Evolutionary conservation across 2,888 invertebrate genomes (phyloP), one percentile per base, ranked within the genome.

Genomic region (Steromphala cineraria): DNA sequence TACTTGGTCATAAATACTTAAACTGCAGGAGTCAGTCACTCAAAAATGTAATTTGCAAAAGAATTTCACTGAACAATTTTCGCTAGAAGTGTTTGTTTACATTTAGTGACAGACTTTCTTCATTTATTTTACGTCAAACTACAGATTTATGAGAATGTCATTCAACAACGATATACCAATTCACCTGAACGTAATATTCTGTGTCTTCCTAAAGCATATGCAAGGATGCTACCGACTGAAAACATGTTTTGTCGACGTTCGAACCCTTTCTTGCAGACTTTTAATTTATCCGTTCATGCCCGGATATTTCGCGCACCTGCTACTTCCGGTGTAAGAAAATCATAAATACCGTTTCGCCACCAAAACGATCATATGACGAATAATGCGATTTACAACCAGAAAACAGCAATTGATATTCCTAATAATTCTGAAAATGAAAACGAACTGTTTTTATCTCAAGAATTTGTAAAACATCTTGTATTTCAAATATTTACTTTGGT

Each of bases 161-260:
- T 19, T 4, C n/a, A 17, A 4, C n/a, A 13, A 19, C 10, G 17
- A 5, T 3, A 2, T 10, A 17, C 19, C 4, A 19, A 40, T 71
- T 71, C 36, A 71, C 71, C 71, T 71, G 71, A 71, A 19, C 71
- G 71, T 10, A 71, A 36, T 71, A 40, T 71, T 36, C 71, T 31
- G 36, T 24, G 19, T 10, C 71, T 40, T 31, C 71, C 71, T 31
- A 36, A 19, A 36, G 19, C 36, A 36, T 40, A 15, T 15, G 71
- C 28, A 19, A 71, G 36, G 40, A 31, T 36, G 71, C 31, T 36
- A 31, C 36, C 28, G 19, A 40, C 28, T 71, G 71, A 36, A 71
- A 71, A 71, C 71, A 71, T 71, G 17, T 36, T 71, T 36, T 17
- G 17, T n/a, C 17, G 19, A 10, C 19, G 56, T 21, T 21, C 19